Base-by-base conservation (phyloP, 1,140 invertebrate species). In the Ceratitis capitata region DNA sequence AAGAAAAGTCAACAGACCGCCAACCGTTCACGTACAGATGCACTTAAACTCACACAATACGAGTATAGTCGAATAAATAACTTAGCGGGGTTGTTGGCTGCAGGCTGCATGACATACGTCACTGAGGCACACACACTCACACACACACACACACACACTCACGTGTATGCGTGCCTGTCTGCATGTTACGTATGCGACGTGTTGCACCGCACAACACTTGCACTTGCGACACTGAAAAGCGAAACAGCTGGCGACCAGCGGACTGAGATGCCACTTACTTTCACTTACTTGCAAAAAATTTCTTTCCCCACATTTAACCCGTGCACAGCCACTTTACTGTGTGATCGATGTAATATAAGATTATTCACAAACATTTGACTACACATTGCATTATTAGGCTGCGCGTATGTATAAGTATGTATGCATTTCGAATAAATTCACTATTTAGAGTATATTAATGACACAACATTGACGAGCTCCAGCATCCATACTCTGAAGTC, bases 241-340 rank as follows among this genome's bases (percentile, higher is more conserved):
- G n/a, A 64, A 39, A 23, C 39, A 19, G 39, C 39, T 39, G 16
- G 4, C 3, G 35, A 26, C n/a, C n/a, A n/a, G 56, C 29, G 26
- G 7, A 49, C 9, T 69, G 61, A 6, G 61, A n/a, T 12, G 61
- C 16, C 69, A 45, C 69, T 78, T 47, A 78, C 69, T 78, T 78
- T 78, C 69, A 78, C 69, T 78, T 78, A 78, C 69, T 78, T 78
- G 69, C 39, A 78, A 78, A 78, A 23, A 78, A 78, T 35, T 78
- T 78, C 39, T 23, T 78, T 23, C 26, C 45, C 69, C 69, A 45
- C 69, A 78, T 78, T 78, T 78, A 78, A 78, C 61, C 12, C 32
- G 61, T 23, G 23, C 7, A 9, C 16, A 10, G n/a, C 69, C n/a
- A n/a, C n/a, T n/a, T n/a, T n/a, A 35, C 39, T 47, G 6, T 23